A percentile compares a stretch with the other conserved stretches of the same genome.
Evolutionary conservation across 2,888 invertebrate genomes (phyloP).

Genomic region (Xylota sylvarum): DNA sequence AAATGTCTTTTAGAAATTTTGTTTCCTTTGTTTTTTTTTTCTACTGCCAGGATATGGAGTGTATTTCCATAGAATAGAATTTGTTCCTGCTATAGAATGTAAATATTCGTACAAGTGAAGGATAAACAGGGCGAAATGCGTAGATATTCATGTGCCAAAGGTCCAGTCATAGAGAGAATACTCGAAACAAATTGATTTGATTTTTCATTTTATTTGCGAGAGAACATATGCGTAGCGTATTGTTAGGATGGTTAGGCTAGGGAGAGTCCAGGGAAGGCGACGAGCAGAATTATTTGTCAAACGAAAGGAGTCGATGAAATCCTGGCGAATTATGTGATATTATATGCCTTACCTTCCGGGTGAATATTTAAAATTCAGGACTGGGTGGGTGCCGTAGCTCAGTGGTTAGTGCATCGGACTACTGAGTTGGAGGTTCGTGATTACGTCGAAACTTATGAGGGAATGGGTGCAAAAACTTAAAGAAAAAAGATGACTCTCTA

Average conservation of each 20-base stretch:
- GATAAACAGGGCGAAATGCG: neutral
- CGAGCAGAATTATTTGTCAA: too few species aligned
- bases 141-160: neutral
- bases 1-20: slow-evolving; percentile 6
- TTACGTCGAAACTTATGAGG: too few species aligned
- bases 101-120: neutral
- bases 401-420: too few species aligned
- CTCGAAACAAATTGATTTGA: slow-evolving; percentile 1
- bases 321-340: too few species aligned
- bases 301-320: too few species aligned
- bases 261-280: neutral
- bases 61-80: slow-evolving; percentile 13
- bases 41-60: neutral
- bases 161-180: slow-evolving; percentile 5
- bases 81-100: neutral
- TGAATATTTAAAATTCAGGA: too few species aligned
- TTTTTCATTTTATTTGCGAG: neutral
- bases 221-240: neutral
- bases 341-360: too few species aligned
- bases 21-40: neutral
- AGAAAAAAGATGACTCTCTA: too few species aligned
- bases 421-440: too few species aligned
- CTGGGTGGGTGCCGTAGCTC: too few species aligned
- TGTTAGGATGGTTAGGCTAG: too few species aligned
- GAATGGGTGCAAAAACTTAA: too few species aligned